A percentile compares a stretch with the other conserved stretches of the same genome.
phyloP scores from a whole-genome alignment of 1,140 invertebrate genomes.

The Nasonia vitripennis region DNA sequence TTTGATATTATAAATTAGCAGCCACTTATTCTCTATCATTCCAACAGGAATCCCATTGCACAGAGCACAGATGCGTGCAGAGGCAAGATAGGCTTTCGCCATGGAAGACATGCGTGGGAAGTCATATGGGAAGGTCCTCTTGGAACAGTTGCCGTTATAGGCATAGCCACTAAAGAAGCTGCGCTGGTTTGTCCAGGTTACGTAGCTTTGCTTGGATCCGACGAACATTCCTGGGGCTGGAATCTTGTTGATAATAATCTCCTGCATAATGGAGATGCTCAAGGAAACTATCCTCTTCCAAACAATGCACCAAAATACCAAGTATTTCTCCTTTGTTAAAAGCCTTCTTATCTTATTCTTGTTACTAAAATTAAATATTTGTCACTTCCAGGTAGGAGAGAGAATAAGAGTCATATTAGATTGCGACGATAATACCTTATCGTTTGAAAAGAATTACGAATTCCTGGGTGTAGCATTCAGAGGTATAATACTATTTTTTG shows the following conservation, averaged over 20 bases:
- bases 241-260: conserved; percentile 99
- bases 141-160: conserved; percentile 95
- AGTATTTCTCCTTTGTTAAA: conserved; percentile 58
- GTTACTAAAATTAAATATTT: conserved; percentile 37
- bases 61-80: conserved; percentile 98
- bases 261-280: conserved; percentile 96
- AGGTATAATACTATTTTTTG: conserved; percentile 78
- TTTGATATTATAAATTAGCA: neutral
- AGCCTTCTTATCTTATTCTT: conserved; percentile 10
- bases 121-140: conserved; percentile 99
- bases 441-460: conserved; percentile 99
- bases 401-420: conserved; percentile 97
- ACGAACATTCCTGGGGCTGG: conserved; percentile 99
- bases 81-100: conserved; percentile 94
- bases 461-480: conserved; percentile 98
- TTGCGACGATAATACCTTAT: conserved; percentile 97
- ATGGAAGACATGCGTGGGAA: conserved; percentile 98
- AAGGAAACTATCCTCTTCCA: conserved; percentile 95
- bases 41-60: conserved; percentile 92
- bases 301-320: conserved; percentile 99
- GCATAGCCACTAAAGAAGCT: conserved; percentile 96
- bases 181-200: conserved; percentile 94
- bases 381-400: conserved; percentile 89
- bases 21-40: conserved; percentile 9
- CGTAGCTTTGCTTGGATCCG: conserved; percentile 93